phyloP scores from a whole-genome alignment of 2,113 vertebrate species.

The Burhinus bistriatus region DNA sequence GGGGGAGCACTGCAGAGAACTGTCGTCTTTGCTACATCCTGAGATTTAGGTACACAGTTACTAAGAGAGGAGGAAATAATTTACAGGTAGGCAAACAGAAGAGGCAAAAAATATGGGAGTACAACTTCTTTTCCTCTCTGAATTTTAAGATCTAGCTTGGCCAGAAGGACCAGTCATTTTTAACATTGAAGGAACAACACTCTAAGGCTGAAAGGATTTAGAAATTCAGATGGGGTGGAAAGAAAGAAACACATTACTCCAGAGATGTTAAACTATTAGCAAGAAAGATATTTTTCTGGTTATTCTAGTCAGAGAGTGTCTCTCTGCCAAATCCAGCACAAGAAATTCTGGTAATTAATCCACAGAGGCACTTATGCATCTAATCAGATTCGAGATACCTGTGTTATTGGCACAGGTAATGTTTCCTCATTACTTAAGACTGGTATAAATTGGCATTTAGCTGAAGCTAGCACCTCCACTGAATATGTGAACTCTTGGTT shows the following conservation, averaged over 20 bases:
- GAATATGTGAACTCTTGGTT: not conserved
- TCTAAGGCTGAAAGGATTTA: not conserved
- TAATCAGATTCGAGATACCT: conserved; percentile 39
- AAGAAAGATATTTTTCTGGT: not conserved
- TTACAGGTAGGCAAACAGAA: not conserved
- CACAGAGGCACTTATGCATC: conserved; percentile 24
- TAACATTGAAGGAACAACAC: not conserved
- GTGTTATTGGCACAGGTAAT: conserved; percentile 38
- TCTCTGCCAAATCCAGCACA: conserved; percentile 14
- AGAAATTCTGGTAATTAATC: conserved; percentile 64
- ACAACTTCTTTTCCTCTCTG: not conserved
- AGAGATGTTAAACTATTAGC: not conserved
- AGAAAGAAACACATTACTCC: not conserved
- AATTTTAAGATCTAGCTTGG: not conserved
- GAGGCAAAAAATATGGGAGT: not conserved
- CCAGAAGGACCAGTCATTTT: not conserved
- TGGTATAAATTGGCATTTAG: conserved; percentile 47
- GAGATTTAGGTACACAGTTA: not conserved
- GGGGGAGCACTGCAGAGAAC: not conserved
- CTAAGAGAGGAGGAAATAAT: not conserved
- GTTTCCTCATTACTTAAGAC: not conserved
- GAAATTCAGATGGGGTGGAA: not conserved
- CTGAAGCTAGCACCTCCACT: not conserved
- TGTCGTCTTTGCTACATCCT: not conserved
- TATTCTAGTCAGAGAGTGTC: not conserved